Percentiles rank a stretch among this genome's conserved stretches.
Conservation (phyloP, 2,797 vertebrate genomes). For the Todus mexicanus region DNA sequence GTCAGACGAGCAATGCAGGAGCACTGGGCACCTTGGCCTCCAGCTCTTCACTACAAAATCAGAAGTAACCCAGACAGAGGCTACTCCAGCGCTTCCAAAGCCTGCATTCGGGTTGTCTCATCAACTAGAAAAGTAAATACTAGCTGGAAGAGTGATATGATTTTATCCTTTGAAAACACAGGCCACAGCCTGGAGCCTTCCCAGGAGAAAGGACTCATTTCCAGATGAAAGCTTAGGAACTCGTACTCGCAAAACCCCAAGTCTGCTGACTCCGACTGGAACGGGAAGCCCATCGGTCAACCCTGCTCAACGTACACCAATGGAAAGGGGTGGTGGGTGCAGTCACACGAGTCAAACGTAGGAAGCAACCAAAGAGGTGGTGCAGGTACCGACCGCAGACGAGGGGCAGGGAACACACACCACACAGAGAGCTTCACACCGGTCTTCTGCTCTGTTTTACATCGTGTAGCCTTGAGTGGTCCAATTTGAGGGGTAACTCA, state of each 20-base stretch:
- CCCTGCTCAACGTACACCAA: not conserved
- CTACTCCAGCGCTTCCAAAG: not conserved
- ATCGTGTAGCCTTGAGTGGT: rapidly evolving
- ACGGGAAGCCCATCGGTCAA: not conserved
- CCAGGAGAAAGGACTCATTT: not conserved
- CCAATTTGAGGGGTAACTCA: not conserved
- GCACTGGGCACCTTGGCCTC: rapidly evolving
- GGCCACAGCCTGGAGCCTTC: not conserved
- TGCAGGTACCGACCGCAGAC: rapidly evolving
- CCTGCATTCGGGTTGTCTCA: not conserved
- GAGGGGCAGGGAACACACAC: not conserved
- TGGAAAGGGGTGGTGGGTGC: rapidly evolving
- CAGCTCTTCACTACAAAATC: not conserved
- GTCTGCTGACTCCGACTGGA: not conserved
- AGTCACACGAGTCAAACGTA: rapidly evolving
- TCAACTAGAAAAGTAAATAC: not conserved
- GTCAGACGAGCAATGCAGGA: not conserved
- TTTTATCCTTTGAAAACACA: not conserved
- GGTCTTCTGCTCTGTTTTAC: rapidly evolving
- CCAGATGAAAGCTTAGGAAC: not conserved
- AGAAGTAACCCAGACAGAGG: not conserved
- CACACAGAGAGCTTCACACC: rapidly evolving
- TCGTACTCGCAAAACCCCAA: not conserved
- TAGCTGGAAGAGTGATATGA: not conserved
- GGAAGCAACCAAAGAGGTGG: rapidly evolving